Conservation (phyloP, 2,888 invertebrate genomes). For the Callinectes sapidus region DNA sequence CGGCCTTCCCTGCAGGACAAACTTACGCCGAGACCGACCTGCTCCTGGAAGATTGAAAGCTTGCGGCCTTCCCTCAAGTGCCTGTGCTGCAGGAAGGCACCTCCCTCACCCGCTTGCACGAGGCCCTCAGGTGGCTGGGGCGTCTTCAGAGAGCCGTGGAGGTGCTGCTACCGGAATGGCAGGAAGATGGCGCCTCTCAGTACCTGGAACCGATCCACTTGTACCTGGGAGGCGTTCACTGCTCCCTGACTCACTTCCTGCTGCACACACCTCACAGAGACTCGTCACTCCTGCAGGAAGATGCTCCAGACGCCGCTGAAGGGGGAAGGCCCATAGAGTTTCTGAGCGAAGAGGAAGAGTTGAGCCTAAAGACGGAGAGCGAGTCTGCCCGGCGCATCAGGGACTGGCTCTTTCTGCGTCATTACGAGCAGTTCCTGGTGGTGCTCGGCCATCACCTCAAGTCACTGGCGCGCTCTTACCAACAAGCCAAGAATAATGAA, state of each 20-base stretch:
- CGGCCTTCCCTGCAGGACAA: conserved; percentile 40
- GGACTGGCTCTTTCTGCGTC: conserved; percentile 33
- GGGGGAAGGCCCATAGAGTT: neutral
- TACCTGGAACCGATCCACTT: conserved; percentile 32
- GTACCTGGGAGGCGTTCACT: conserved; percentile 32
- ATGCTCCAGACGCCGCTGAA: neutral
- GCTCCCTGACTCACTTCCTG: conserved; percentile 21
- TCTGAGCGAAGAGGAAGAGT: conserved; percentile 7
- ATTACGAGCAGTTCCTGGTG: neutral
- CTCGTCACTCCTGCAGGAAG: neutral
- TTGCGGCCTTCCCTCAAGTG: conserved; percentile 34
- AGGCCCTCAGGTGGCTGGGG: conserved; percentile 11
- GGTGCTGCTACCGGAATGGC: conserved; percentile 43
- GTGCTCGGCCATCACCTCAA: neutral
- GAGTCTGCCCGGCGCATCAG: conserved; percentile 22
- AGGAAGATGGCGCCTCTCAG: conserved; percentile 16
- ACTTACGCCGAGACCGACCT: conserved; percentile 29
- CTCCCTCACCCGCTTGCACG: neutral
- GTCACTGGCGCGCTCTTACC: neutral
- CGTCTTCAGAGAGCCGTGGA: conserved; percentile 8
- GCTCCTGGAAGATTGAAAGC: neutral
- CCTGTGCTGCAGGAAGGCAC: conserved; percentile 22
- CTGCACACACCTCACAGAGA: neutral
- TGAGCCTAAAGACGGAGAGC: conserved; percentile 34
- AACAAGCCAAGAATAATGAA: neutral